phyloP scores from a whole-genome alignment of 2,797 vertebrate genomes.

The Paratrypauchen microcephalus region DNA sequence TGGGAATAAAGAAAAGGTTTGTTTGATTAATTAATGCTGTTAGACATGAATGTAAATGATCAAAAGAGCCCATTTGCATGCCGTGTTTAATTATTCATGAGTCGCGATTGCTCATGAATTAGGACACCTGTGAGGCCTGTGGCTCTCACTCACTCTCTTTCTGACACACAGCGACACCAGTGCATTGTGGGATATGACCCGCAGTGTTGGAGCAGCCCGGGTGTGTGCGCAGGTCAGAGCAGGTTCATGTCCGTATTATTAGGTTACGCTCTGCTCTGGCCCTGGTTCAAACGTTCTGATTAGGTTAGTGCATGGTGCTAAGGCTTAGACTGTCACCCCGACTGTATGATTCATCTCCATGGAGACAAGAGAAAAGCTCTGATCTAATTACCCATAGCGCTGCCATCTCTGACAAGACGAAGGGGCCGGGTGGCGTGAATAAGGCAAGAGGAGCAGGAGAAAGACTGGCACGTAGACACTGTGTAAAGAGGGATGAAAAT shows the following conservation, averaged over 20 bases:
- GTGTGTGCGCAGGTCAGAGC: conserved; percentile 60
- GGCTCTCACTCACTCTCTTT: conserved; percentile 36
- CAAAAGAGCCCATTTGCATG: conserved; percentile 75
- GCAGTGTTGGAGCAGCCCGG: conserved; percentile 62
- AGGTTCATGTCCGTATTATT: conserved; percentile 69
- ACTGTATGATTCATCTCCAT: conserved; percentile 75
- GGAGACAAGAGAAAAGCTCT: conserved; percentile 72
- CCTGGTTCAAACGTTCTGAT: conserved; percentile 71
- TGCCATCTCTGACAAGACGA: conserved; percentile 60
- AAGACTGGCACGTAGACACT: conserved; percentile 12
- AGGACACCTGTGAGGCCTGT: conserved; percentile 70
- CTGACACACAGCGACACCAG: conserved; percentile 23
- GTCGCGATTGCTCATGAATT: conserved; percentile 68
- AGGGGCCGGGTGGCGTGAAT: conserved; percentile 38
- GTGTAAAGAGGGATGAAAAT: conserved; percentile 16
- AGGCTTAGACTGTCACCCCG: conserved; percentile 72
- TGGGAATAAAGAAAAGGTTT: conserved; percentile 73
- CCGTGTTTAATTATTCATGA: conserved; percentile 75
- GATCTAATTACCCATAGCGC: conserved; percentile 73
- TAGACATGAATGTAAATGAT: conserved; percentile 76
- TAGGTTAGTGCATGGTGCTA: conserved; percentile 67
- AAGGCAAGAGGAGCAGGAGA: conserved; percentile 30
- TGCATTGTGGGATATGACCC: conserved; percentile 56
- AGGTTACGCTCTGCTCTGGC: conserved; percentile 66
- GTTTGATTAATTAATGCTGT: conserved; percentile 80